Evolutionary conservation across 2,113 vertebrate species (phyloP).

Genomic region (Vireo altiloquus): DNA sequence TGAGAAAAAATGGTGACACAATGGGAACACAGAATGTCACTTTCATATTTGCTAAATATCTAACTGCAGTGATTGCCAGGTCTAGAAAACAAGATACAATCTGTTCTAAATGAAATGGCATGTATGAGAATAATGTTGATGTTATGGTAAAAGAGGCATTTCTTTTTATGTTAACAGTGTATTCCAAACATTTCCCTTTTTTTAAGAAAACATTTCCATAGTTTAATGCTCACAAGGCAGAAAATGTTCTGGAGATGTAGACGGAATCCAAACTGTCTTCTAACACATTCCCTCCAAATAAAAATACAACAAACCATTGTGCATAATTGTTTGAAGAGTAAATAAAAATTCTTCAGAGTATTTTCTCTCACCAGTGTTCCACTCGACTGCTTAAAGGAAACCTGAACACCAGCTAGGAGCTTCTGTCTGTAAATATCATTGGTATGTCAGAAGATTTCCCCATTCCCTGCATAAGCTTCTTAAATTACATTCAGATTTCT

Average conservation of each 20-base stretch:
- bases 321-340: neutral
- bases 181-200: constrained; percentile 7
- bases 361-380: neutral
- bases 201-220: neutral
- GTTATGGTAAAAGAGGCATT: neutral
- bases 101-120: constrained; percentile 4
- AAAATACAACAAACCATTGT: neutral
- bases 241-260: neutral
- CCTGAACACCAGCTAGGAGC: constrained; percentile 34
- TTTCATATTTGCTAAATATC: neutral
- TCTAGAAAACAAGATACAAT: constrained; percentile 24
- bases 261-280: neutral
- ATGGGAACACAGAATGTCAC: neutral
- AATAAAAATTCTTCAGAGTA: constrained; percentile 8
- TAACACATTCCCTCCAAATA: neutral
- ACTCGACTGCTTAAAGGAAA: constrained; percentile 23
- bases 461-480: constrained; percentile 4
- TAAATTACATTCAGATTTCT: constrained; percentile 72
- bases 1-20: neutral
- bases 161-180: neutral
- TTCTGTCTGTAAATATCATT: constrained; percentile 48
- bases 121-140: neutral
- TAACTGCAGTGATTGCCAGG: neutral
- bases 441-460: neutral
- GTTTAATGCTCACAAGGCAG: neutral